Percentiles rank a stretch among this genome's conserved stretches.
These are phyloP conservation scores for Gobio gobio DNA, from an alignment of 2,113 vertebrate species.

Conservation along the genomic window DNA sequence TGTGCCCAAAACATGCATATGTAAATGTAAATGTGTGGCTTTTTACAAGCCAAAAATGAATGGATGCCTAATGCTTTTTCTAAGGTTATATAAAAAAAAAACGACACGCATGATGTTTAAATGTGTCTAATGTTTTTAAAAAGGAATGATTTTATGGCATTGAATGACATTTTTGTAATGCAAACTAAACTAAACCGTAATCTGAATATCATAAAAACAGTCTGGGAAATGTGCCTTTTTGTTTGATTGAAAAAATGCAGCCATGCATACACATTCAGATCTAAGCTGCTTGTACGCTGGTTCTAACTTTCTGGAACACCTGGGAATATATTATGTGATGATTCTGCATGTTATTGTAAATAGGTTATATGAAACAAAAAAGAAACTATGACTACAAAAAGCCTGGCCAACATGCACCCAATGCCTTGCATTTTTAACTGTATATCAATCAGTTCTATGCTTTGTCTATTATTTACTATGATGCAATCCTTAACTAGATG, in stretches of 20 bases:
- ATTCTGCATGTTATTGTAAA: too few species aligned
- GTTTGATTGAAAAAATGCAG: not conserved
- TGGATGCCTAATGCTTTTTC: not conserved
- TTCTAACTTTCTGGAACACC: too few species aligned
- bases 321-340: too few species aligned
- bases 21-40: not conserved
- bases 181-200: not conserved
- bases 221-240: not conserved
- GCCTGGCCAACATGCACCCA: too few species aligned
- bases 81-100: not conserved
- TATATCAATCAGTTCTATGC: too few species aligned
- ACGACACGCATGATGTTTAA: not conserved
- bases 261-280: too few species aligned
- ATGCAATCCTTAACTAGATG: too few species aligned
- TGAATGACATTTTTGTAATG: constrained; percentile 18
- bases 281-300: too few species aligned
- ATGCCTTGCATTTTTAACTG: too few species aligned
- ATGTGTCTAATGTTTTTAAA: constrained; percentile 11
- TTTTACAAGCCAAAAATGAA: not conserved
- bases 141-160: not conserved
- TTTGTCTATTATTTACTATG: too few species aligned
- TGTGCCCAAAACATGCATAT: not conserved
- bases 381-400: too few species aligned
- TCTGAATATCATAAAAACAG: not conserved
- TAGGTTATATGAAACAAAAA: too few species aligned